Evolutionary conservation across 2,797 vertebrate species (phyloP), one percentile per base, ranked within the genome.

Genomic region (Melanotaenia nigrans): DNA sequence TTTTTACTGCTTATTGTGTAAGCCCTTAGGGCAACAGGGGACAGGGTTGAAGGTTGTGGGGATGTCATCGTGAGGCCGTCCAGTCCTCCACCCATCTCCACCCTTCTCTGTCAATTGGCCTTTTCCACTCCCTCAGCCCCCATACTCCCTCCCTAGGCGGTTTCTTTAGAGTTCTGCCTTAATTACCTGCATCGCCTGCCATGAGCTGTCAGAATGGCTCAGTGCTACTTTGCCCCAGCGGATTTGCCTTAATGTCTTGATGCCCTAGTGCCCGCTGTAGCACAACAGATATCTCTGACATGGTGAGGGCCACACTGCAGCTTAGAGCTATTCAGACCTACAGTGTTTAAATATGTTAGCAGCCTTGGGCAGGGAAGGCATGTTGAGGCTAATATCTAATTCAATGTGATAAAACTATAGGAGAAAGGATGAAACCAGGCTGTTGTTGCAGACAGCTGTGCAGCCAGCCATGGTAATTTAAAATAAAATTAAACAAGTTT

Each of bases 121-220:
- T 40, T 66, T 80, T 71, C 25, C 63, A 22, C 33, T 42, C 71
- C 58, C 77, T 77, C 77, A 66, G 30, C 70, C 79, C 79, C 81
- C 72, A 57, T 68, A 67, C 78, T 59, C 61, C 57, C 73, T 85
- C 86, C 82, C 71, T 8, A 64, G 86, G 83, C 85, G 12, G 69
- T 75, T 67, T 85, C 85, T 85, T 71, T 73, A 83, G 77, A 84
- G 86, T 71, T 72, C 84, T 85, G 86, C 86, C 77, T 94, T 94
- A 94, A 94, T 95, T 93, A 94, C 92, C 88, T 90, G 84, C 86
- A 87, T 77, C 54, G 83, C 60, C 80, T 90, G 86, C 84, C 85
- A 87, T 74, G 85, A 89, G 83, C 90, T 90, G 90, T 93, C 89
- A 92, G 71, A 83, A 87, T 83, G 69, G 79, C 86, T 90, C 88